phyloP scores from a whole-genome alignment of 2,888 invertebrate species.

The Papilio demoleus region DNA sequence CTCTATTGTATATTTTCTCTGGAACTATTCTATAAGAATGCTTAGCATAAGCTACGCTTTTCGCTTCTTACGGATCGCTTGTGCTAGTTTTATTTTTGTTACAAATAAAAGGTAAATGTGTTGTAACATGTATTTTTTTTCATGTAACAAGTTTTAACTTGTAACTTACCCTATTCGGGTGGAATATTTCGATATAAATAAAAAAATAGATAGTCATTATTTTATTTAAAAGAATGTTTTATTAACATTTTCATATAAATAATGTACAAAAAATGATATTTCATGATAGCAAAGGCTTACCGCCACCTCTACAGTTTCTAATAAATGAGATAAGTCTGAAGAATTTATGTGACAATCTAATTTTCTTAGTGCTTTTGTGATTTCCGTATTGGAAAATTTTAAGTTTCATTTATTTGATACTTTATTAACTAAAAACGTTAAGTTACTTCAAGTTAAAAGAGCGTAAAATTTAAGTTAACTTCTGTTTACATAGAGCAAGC shows the following conservation, averaged over 20 bases:
- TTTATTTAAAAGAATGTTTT: too few relatives aligned
- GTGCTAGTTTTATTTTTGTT: neutral
- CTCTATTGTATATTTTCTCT: constrained; percentile 9
- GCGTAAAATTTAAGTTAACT: too few relatives aligned
- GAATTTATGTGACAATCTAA: constrained; percentile 12
- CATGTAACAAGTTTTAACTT: too few relatives aligned
- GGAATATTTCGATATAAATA: too few relatives aligned
- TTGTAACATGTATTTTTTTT: too few relatives aligned
- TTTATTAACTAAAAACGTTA: neutral
- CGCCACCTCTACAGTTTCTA: neutral
- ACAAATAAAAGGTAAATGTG: too few relatives aligned
- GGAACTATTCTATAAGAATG: constrained; percentile 18
- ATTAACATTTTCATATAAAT: too few relatives aligned
- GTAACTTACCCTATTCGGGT: too few relatives aligned
- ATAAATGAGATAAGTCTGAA: constrained; percentile 13
- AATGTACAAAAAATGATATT: too few relatives aligned
- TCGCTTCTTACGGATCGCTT: neutral
- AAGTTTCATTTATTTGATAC: neutral
- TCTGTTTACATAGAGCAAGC: too few relatives aligned
- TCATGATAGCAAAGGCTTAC: neutral
- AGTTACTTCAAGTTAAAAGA: too few relatives aligned
- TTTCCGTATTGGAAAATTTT: neutral
- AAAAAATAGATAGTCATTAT: too few relatives aligned
- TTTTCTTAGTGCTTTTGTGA: constrained; percentile 2
- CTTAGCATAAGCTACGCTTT: constrained; percentile 13